These are phyloP conservation scores for Nebria ingens DNA, from an alignment of 1,140 invertebrate genomes.

Conservation along the genomic window DNA sequence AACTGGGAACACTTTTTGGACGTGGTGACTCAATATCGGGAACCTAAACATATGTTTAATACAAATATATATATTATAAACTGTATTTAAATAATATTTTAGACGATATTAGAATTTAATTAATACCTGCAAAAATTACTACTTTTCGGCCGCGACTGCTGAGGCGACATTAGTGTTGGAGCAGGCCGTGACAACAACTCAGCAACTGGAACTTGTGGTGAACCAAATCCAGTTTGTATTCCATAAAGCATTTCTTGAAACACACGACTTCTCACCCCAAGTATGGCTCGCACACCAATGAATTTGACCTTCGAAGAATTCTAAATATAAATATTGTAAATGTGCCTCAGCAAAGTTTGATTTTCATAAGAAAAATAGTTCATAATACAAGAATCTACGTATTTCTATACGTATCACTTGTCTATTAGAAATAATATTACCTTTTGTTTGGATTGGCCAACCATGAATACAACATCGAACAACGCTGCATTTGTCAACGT, in stretches of 20 bases:
- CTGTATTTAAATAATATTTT: background rate
- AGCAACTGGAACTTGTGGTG: slow-evolving; percentile 81
- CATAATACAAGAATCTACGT: too few relatives aligned
- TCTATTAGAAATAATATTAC: too few relatives aligned
- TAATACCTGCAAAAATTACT: slow-evolving; percentile 86
- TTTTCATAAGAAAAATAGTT: too few relatives aligned
- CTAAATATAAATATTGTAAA: too few relatives aligned
- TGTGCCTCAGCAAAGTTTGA: too few relatives aligned
- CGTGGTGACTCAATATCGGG: slow-evolving; percentile 42
- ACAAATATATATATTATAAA: background rate
- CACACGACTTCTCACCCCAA: slow-evolving; percentile 78
- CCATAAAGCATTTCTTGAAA: slow-evolving; percentile 94
- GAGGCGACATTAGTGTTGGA: slow-evolving; percentile 70
- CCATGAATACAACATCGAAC: slow-evolving; percentile 85
- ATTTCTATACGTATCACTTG: too few relatives aligned
- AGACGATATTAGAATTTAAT: too few relatives aligned
- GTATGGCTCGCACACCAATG: slow-evolving; percentile 80
- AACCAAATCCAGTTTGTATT: slow-evolving; percentile 87
- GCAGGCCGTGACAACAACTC: slow-evolving; percentile 75
- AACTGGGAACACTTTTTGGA: slow-evolving; percentile 86
- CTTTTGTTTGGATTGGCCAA: slow-evolving; percentile 84
- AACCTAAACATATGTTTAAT: slow-evolving; percentile 16
- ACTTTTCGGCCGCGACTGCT: slow-evolving; percentile 68
- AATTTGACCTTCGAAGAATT: slow-evolving; percentile 40
- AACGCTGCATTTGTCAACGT: slow-evolving; percentile 60